A percentile compares a stretch with the other conserved stretches of the same genome.
Conservation (phyloP, 2,797 vertebrate species). For the Psittacula derbiana region DNA sequence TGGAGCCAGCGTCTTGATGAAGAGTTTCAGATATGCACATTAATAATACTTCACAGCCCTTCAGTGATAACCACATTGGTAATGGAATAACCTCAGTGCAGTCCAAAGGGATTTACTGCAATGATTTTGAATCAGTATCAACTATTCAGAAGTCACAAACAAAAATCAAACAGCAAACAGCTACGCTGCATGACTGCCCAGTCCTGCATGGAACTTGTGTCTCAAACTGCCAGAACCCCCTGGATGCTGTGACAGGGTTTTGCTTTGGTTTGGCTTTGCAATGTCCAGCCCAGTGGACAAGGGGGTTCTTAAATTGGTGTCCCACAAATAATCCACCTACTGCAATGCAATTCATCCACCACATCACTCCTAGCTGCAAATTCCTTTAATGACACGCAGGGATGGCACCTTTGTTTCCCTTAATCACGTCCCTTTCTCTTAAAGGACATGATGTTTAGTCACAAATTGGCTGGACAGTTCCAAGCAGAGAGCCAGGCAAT, state of each 20-base stretch:
- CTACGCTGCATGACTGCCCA: background rate
- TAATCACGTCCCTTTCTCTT: background rate
- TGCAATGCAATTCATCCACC: background rate
- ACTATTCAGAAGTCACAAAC: background rate
- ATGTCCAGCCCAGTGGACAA: background rate
- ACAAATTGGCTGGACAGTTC: background rate
- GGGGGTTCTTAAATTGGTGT: background rate
- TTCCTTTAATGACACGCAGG: background rate
- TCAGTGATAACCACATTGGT: background rate
- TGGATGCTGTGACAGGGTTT: background rate
- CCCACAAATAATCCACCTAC: background rate
- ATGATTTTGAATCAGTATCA: background rate
- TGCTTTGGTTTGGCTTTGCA: background rate
- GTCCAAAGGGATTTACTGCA: background rate
- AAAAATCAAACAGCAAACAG: background rate
- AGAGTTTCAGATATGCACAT: background rate
- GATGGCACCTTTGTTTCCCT: background rate
- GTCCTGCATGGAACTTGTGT: background rate
- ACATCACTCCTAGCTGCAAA: background rate
- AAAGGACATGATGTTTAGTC: background rate
- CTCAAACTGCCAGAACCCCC: background rate
- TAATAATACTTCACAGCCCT: background rate
- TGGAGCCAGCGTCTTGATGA: background rate
- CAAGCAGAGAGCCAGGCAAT: background rate
- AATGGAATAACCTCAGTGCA: background rate